Evolutionary conservation across 2,113 vertebrate species (phyloP).

Genomic region (Okapia johnstoni): DNA sequence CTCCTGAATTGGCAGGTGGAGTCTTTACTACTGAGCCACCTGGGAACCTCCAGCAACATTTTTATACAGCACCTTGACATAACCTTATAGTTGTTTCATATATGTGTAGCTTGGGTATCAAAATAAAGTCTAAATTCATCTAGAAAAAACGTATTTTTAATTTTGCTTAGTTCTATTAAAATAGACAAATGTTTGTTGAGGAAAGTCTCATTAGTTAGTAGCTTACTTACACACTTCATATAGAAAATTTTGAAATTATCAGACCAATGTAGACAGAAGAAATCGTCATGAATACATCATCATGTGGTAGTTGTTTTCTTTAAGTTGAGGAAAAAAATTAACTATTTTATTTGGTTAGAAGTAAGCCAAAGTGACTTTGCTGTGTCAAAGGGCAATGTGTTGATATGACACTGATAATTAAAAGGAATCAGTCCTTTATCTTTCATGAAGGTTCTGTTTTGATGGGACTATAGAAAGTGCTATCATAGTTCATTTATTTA

Average conservation of each 20-base stretch:
- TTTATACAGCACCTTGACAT: background rate
- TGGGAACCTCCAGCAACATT: background rate
- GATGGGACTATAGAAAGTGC: background rate
- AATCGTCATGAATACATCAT: background rate
- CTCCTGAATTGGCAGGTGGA: background rate
- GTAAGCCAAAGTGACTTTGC: background rate
- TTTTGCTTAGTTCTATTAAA: background rate
- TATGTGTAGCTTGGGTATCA: background rate
- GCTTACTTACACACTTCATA: background rate
- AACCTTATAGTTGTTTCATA: background rate
- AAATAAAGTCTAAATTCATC: background rate
- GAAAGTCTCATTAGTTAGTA: background rate
- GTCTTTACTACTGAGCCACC: background rate
- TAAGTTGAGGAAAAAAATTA: background rate
- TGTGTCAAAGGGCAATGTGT: background rate
- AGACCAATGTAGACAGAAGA: background rate
- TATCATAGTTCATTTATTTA: background rate
- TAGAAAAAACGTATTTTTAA: background rate
- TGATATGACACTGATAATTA: background rate
- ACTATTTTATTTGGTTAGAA: background rate
- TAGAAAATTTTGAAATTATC: background rate
- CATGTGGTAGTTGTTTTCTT: background rate
- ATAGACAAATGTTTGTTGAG: background rate
- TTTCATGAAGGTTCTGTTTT: background rate
- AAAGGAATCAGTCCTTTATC: background rate